Conservation (phyloP, 2,797 vertebrate genomes). For the Chiloscyllium punctatum region DNA sequence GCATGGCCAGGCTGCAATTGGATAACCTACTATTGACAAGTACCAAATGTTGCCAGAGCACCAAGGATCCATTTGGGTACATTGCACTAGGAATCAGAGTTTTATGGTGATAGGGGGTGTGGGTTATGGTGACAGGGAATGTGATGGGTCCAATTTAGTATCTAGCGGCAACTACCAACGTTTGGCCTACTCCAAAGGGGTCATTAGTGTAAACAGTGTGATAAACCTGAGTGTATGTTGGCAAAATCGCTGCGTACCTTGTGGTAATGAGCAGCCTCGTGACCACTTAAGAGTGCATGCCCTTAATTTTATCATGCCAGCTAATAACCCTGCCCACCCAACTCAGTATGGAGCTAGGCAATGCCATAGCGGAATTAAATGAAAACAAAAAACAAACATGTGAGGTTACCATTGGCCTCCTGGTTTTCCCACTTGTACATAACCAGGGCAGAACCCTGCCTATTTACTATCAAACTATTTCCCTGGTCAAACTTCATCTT, state of each 20-base stretch:
- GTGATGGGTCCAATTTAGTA: background rate
- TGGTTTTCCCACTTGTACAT: conserved; percentile 30
- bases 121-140: background rate
- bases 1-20: background rate
- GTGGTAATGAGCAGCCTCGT: background rate
- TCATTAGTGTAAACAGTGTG: conserved; percentile 29
- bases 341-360: background rate
- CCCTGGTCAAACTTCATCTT: conserved; percentile 20
- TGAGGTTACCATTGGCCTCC: conserved; percentile 32
- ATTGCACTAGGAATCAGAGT: background rate
- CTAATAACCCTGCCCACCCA: background rate
- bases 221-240: conserved; percentile 33
- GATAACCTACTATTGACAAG: background rate
- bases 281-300: conserved; percentile 19
- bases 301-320: background rate
- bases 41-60: background rate
- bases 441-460: conserved; percentile 24
- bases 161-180: background rate
- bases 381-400: background rate
- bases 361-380: background rate
- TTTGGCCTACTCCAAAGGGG: background rate
- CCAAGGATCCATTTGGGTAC: background rate
- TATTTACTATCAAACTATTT: background rate
- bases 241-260: background rate
- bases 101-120: background rate